Percentiles rank a stretch among this genome's conserved stretches.
Conservation (phyloP, 1,140 invertebrate genomes). For the Eriosoma lanigerum region DNA sequence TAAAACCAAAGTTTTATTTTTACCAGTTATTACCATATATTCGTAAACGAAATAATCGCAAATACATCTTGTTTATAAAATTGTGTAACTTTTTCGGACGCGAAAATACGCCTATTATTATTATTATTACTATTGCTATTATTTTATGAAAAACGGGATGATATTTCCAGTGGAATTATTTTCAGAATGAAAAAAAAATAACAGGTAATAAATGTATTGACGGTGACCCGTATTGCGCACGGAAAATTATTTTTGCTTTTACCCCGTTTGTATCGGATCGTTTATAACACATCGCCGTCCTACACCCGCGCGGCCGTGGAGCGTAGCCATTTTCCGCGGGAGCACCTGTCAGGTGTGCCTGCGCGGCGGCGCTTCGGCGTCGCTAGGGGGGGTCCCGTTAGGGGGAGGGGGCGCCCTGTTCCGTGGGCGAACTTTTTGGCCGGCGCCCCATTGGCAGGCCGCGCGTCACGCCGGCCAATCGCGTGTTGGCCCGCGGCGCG, state of each 20-base stretch:
- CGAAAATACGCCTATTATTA: too few relatives aligned
- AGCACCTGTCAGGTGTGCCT: neutral
- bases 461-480: neutral
- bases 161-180: constrained; percentile 3
- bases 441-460: neutral
- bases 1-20: too few relatives aligned
- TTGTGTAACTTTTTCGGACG: too few relatives aligned
- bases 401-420: neutral
- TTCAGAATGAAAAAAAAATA: too few relatives aligned
- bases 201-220: constrained; percentile 30
- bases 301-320: neutral
- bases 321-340: constrained; percentile 34
- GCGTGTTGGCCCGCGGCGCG: neutral
- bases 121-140: too few relatives aligned
- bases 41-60: too few relatives aligned
- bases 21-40: too few relatives aligned
- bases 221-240: constrained; percentile 20
- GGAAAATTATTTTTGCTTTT: too few relatives aligned
- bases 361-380: neutral
- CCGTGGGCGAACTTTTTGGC: constrained; percentile 14
- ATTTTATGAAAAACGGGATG: neutral
- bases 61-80: too few relatives aligned
- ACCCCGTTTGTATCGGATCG: neutral
- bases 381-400: neutral
- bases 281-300: neutral